phyloP scores from a whole-genome alignment of 2,888 invertebrate genomes.

The Geophilus truncorum region DNA sequence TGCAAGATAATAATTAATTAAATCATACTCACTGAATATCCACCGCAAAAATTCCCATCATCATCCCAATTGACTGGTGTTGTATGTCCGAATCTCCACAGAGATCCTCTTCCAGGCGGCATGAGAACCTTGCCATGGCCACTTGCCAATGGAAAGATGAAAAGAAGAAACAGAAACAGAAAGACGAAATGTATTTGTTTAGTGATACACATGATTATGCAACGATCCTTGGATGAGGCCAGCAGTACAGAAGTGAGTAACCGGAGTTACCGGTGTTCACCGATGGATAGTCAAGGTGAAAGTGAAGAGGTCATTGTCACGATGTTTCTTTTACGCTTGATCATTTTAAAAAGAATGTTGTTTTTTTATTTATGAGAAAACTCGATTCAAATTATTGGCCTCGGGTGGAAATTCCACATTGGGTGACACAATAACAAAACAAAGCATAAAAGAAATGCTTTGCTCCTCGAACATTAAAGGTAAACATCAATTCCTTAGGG shows the following conservation, averaged over 20 bases:
- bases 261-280: slow-evolving; percentile 27
- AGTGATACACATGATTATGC: neutral
- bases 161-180: neutral
- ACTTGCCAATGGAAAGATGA: neutral
- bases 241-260: neutral
- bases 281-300: slow-evolving; percentile 23
- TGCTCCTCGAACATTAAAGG: no score
- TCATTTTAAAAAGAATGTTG: slow-evolving; percentile 20
- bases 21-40: slow-evolving; percentile 19
- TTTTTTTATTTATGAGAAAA: slow-evolving; percentile 22
- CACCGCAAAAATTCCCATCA: slow-evolving; percentile 31
- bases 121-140: slow-evolving; percentile 9
- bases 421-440: neutral
- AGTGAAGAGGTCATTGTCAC: slow-evolving; percentile 25
- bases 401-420: neutral
- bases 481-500: no score
- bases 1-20: neutral
- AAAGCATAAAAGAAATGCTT: neutral
- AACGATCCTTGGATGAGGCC: neutral
- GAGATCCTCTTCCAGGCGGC: slow-evolving; percentile 22
- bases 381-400: neutral
- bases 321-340: slow-evolving; percentile 17
- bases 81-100: slow-evolving; percentile 28
- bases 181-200: neutral
- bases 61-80: slow-evolving; percentile 28